Percentiles rank a stretch among this genome's conserved stretches.
phyloP scores from a whole-genome alignment of 1,140 invertebrate species.

The Eriocheir sinensis region DNA sequence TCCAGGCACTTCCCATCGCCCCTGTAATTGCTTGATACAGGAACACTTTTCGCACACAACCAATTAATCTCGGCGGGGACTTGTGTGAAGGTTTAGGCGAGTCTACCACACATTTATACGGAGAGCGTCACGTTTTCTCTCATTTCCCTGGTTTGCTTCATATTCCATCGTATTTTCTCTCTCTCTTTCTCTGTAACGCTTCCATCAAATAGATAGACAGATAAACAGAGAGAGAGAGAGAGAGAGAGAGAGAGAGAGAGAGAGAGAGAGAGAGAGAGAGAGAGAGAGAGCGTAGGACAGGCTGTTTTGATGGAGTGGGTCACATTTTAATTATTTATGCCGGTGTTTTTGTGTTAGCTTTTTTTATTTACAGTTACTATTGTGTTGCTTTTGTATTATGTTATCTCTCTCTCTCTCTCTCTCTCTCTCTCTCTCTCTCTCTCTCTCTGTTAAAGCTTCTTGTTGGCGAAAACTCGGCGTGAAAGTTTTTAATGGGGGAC shows the following conservation, averaged over 20 bases:
- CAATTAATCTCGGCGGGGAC: neutral
- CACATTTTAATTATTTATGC: too few relatives aligned
- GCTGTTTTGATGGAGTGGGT: too few relatives aligned
- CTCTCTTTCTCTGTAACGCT: neutral
- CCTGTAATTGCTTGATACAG: neutral
- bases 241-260: too few relatives aligned
- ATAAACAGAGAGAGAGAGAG: too few relatives aligned
- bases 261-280: too few relatives aligned
- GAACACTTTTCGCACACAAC: neutral
- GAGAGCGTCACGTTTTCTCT: neutral
- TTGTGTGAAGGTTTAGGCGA: neutral
- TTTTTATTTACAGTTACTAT: too few relatives aligned
- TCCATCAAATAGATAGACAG: too few relatives aligned
- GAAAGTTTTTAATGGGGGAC: constrained; percentile 2
- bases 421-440: neutral
- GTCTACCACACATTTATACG: neutral
- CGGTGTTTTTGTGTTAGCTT: too few relatives aligned
- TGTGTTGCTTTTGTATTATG: too few relatives aligned
- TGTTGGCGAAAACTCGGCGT: constrained; percentile 11
- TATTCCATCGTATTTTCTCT: neutral
- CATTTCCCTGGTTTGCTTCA: neutral
- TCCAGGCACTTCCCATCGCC: neutral
- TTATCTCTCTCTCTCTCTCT: neutral
- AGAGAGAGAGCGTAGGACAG: too few relatives aligned
- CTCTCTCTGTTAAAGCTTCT: neutral